Evolutionary conservation across 2,888 invertebrate genomes (phyloP).

Genomic region (Octonoba sinensis): DNA sequence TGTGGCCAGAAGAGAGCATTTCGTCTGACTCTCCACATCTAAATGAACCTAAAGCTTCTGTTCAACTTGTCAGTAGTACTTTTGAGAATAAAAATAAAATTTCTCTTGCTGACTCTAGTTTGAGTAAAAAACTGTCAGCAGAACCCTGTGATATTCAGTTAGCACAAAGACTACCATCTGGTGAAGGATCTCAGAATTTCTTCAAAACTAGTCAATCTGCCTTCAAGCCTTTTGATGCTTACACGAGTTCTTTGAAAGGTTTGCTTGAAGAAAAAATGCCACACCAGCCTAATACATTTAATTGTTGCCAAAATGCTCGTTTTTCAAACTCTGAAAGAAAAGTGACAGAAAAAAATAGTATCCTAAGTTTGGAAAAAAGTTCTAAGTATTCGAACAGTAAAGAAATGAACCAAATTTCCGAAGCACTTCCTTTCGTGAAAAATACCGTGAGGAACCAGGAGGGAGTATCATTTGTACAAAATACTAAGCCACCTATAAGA

Average conservation of each 20-base stretch:
- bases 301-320: constrained; percentile 16
- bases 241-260: constrained; percentile 2
- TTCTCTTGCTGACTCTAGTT: constrained; percentile 12
- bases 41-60: not conserved
- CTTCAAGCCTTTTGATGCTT: constrained; percentile 39
- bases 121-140: constrained; percentile 12
- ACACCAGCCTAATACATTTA: not conserved
- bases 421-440: constrained; percentile 27
- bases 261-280: constrained; percentile 14
- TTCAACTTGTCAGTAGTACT: not conserved
- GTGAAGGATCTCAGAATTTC: constrained; percentile 13
- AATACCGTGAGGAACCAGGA: constrained; percentile 21
- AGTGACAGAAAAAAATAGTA: not conserved
- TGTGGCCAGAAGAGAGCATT: constrained; percentile 66
- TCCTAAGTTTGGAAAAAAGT: constrained; percentile 16
- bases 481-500: constrained; percentile 11
- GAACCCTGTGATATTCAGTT: constrained; percentile 30
- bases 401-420: constrained; percentile 15
- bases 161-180: constrained; percentile 12
- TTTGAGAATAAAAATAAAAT: constrained; percentile 17
- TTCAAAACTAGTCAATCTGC: constrained; percentile 56
- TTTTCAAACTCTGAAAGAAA: constrained; percentile 14
- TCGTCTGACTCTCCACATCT: constrained; percentile 2
- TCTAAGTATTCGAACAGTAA: not conserved
- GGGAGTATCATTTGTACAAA: not conserved